Percentiles rank a stretch among this genome's conserved stretches.
These are phyloP conservation scores for Rhingia campestris DNA, from an alignment of 2,888 invertebrate genomes.

Conservation along the genomic window DNA sequence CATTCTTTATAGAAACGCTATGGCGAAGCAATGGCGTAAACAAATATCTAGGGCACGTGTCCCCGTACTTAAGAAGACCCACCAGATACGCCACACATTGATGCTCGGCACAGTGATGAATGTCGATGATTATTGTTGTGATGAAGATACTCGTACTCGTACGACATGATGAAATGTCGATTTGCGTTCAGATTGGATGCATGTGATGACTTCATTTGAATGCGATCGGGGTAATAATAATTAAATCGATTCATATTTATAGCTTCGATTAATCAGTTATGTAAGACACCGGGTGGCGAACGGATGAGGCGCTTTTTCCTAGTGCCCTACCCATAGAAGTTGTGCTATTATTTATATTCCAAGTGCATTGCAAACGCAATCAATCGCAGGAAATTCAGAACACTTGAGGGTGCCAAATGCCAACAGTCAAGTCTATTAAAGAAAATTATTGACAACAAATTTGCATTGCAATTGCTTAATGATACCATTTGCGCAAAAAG, in stretches of 20 bases:
- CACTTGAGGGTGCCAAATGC: constrained; percentile 30
- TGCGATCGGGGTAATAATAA: constrained; percentile 35
- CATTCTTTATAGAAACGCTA: constrained; percentile 35
- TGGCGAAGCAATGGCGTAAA: constrained; percentile 22
- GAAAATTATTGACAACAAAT: neutral
- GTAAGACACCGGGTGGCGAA: constrained; percentile 1
- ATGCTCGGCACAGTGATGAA: constrained; percentile 26
- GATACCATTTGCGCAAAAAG: too few species aligned
- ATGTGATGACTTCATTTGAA: constrained; percentile 59
- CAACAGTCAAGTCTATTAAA: too few species aligned
- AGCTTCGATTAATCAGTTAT: constrained; percentile 29
- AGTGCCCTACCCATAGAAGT: constrained; percentile 29
- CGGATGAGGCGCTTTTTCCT: neutral
- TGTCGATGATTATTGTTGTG: constrained; percentile 44
- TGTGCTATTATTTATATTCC: constrained; percentile 31
- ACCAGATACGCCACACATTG: constrained; percentile 26
- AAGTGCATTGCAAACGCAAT: constrained; percentile 4
- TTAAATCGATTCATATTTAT: constrained; percentile 49
- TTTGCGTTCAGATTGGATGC: constrained; percentile 2
- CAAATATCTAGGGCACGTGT: constrained; percentile 64
- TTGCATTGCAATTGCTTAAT: neutral
- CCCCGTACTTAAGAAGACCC: constrained; percentile 4
- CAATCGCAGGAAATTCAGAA: constrained; percentile 23
- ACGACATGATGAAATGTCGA: constrained; percentile 48
- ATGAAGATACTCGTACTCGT: constrained; percentile 28